Percentiles rank a stretch among this genome's conserved stretches.
phyloP scores from a whole-genome alignment of 2,888 invertebrate species.

The Punctoribates punctum region DNA sequence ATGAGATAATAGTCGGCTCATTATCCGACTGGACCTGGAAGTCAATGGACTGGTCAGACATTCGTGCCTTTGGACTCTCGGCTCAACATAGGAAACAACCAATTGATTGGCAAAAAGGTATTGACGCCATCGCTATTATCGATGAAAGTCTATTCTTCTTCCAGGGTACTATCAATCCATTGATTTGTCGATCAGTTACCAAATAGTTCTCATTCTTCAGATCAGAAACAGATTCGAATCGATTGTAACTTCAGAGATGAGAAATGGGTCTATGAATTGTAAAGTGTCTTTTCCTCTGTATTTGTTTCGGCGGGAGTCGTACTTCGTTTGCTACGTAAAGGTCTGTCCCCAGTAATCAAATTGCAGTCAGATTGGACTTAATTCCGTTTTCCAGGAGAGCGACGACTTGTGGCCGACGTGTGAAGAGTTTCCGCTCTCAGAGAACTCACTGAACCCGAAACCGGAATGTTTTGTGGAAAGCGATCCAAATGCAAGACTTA shows the following conservation, averaged over 20 bases:
- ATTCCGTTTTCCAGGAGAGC: background rate
- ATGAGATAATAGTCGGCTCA: background rate
- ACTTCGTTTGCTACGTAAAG: background rate
- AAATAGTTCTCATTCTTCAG: background rate
- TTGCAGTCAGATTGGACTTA: background rate
- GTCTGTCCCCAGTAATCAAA: background rate
- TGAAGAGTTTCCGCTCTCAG: background rate
- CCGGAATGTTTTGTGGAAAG: background rate
- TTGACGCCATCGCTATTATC: background rate
- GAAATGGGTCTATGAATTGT: background rate
- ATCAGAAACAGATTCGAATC: background rate
- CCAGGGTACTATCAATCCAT: background rate
- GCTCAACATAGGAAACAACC: background rate
- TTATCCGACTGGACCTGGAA: background rate
- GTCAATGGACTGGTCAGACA: background rate
- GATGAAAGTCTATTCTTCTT: background rate
- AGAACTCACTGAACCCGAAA: background rate
- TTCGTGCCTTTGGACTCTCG: background rate
- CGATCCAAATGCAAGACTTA: background rate
- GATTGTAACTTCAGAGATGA: background rate
- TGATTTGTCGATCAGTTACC: too few relatives aligned
- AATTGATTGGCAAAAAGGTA: constrained; percentile 9
- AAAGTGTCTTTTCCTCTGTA: background rate
- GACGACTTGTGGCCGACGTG: background rate
- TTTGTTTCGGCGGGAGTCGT: background rate